Conservation (phyloP, 2,113 vertebrate genomes). For the Pluvialis apricaria region DNA sequence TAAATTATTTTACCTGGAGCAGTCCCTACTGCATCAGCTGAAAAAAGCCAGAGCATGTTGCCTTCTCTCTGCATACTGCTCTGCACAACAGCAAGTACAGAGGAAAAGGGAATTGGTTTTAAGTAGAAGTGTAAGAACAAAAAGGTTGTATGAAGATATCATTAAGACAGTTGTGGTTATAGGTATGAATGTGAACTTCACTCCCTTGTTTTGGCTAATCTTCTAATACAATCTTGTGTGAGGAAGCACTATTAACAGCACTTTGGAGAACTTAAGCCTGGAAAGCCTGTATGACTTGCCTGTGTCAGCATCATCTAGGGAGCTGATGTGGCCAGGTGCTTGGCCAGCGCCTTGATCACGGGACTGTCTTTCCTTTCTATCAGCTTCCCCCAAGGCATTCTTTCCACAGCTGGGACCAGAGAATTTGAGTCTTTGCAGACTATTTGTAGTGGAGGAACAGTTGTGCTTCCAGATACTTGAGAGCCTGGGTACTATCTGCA, state of each 20-base stretch:
- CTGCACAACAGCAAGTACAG: not conserved
- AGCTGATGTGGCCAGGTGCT: not conserved
- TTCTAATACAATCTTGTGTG: rapidly evolving
- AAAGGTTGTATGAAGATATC: not conserved
- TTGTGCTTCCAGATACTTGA: not conserved
- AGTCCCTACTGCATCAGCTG: not conserved
- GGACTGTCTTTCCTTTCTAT: not conserved
- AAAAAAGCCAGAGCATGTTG: not conserved
- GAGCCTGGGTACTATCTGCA: not conserved
- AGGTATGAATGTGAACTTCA: not conserved
- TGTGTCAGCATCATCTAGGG: not conserved
- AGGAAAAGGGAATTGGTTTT: not conserved
- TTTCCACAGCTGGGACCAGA: not conserved
- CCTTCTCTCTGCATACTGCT: not conserved
- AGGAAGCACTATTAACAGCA: no score
- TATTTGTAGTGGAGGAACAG: not conserved
- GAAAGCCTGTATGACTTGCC: rapidly evolving
- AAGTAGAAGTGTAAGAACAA: not conserved
- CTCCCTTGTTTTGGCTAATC: not conserved
- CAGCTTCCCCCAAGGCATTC: not conserved
- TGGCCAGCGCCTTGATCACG: rapidly evolving
- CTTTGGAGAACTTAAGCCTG: not conserved
- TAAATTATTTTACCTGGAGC: not conserved
- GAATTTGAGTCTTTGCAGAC: not conserved
- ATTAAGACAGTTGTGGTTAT: rapidly evolving